Base-by-base conservation (phyloP, 2,113 vertebrate genomes). In the Jacana jacana region DNA sequence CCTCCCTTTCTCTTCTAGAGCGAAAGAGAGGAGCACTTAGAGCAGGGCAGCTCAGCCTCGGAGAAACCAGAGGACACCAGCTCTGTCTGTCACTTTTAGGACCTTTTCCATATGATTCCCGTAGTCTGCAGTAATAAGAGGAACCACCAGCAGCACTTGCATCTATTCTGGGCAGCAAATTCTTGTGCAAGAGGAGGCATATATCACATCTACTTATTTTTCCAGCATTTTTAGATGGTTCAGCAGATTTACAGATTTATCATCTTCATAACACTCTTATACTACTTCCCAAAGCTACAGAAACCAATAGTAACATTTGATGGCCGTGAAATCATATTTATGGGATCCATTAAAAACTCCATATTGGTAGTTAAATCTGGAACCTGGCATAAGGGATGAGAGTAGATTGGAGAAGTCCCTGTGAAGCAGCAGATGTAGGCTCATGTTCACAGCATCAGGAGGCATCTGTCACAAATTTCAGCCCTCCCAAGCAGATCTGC, bases 181-280 rank as follows among this genome's bases (percentile, higher is more conserved):
- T 51, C 52, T 81, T n/a, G 30, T 40, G 48, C 37, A 60, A 65
- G 75, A 49, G 17, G 24, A 35, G 28, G 11, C 31, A 72, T 66
- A 76, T 51, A 91, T 94, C 91, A 49, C 81, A 69, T 54, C 76
- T 69, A 40, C 52, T 94, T 91, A 92, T 80, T 88, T 87, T 82
- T 58, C 78, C 92, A 92, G 52, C 57, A 12, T 66, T 91, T 93
- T 44, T 28, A 85, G 91, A 48, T 81, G 39, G 51, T 60, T 94
- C 91, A 60, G 44, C 57, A 91, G 85, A 81, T 81, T 95, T 92
- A 49, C 81, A 64, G 86, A 93, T 88, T 93, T 93, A 93, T 87
- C 73, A 69, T 71, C 91, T 75, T 83, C 37, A 83, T 81, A 88
- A 85, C 58, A 42, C 39, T 89, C 88, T 88, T 39, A 33, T 25